Evolutionary conservation across 2,113 vertebrate species (phyloP), one percentile per base, ranked within the genome.

Genomic region (Callipepla squamata): DNA sequence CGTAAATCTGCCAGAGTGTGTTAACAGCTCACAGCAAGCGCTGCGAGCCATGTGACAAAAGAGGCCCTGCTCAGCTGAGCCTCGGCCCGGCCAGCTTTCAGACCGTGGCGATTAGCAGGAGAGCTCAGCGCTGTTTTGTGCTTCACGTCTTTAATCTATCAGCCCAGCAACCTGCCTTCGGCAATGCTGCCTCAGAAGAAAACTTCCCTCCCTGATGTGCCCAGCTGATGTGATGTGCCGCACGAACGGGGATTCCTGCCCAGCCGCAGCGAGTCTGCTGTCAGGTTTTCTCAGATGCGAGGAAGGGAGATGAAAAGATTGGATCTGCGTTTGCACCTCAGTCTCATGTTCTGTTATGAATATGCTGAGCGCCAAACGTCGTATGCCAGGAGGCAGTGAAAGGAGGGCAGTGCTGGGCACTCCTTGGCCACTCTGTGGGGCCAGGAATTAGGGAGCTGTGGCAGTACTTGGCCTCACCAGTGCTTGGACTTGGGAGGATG

Each of bases 71-170:
- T 95, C 89, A 40, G 88, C 66, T 70, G 78, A 89, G 91, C 94
- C 87, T 85, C 80, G 78, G 73, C 48, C 83, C 89, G 92, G 76
- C 89, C 84, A 92, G 92, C 94, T 95, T 86, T 90, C 93, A 96
- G 96, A 92, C 83, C 95, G 76, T 80, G 96, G 90, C 66, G 69
- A 96, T 96, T 96, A 97, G 87, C 92, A 94, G 45, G 95, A 96
- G 93, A 95, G 84, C 73, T 70, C 15, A 77, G 91, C 50, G 32
- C 84, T 76, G 92, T 93, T 97, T 95, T 95, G 92, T 96, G 83
- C 87, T 93, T 97, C 95, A 84, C 6, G 92, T 94, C 93, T 96
- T 96, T 97, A 93, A 96, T 97, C 89, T 95, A 87, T 97, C 96
- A 97, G 93, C 93, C 95, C 89, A 94, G 96, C 80, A 93, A 95